Percentiles rank a stretch among this genome's conserved stretches.
These are phyloP conservation scores for Borostomias antarcticus DNA, from an alignment of 2,797 vertebrate species.

Conservation along the genomic window DNA sequence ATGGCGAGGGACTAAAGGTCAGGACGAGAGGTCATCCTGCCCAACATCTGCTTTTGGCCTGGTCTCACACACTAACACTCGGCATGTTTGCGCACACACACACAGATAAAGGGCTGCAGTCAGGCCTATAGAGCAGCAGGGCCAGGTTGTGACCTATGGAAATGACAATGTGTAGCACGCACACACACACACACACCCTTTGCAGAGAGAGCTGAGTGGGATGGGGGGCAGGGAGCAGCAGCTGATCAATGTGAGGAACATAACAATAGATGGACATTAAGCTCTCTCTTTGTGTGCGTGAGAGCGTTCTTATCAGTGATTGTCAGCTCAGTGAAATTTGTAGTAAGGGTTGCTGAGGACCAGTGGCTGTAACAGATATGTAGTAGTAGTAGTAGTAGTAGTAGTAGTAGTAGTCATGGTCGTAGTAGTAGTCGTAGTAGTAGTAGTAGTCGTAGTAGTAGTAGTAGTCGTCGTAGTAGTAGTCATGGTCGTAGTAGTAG, in stretches of 20 bases:
- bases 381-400: too few relatives aligned
- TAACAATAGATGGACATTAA: not conserved
- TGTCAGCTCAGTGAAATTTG: too few relatives aligned
- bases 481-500: too few relatives aligned
- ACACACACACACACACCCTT: constrained; percentile 2
- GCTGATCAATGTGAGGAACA: constrained; percentile 11
- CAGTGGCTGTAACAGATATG: too few relatives aligned
- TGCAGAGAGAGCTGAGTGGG: not conserved
- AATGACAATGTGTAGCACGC: not conserved
- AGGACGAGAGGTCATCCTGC: not conserved
- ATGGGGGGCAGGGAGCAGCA: constrained; percentile 7
- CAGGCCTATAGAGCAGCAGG: not conserved
- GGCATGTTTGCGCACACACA: not conserved
- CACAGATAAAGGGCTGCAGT: not conserved
- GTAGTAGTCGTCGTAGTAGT: too few relatives aligned
- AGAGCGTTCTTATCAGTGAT: constrained; percentile 10
- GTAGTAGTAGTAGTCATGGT: too few relatives aligned
- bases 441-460: too few relatives aligned
- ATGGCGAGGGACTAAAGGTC: not conserved
- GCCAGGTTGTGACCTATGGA: constrained; percentile 6
- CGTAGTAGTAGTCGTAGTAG: too few relatives aligned
- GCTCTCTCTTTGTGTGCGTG: not conserved
- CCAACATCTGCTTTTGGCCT: not conserved
- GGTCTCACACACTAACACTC: not conserved
- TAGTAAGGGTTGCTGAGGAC: too few relatives aligned